These are phyloP conservation scores for Cephonodes hylas DNA, from an alignment of 2,888 invertebrate species.

Conservation along the genomic window DNA sequence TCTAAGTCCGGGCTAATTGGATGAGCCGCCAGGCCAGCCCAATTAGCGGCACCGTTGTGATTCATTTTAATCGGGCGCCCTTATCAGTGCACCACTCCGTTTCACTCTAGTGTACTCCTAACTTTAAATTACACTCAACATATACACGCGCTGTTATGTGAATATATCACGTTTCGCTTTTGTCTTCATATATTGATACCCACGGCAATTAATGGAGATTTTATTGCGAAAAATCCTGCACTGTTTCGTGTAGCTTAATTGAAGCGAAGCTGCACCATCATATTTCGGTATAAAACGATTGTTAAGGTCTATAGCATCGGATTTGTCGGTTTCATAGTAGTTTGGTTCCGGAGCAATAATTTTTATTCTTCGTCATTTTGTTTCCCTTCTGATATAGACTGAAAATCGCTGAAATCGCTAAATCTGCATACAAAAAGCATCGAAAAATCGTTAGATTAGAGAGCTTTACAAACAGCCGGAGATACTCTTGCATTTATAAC, in stretches of 20 bases:
- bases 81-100: constrained; percentile 57
- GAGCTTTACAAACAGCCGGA: no score
- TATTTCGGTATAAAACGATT: background rate
- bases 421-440: no score
- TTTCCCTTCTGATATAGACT: no score
- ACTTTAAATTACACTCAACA: constrained; percentile 16
- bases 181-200: background rate
- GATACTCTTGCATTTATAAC: no score
- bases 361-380: no score
- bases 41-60: constrained; percentile 76
- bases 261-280: background rate
- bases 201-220: background rate
- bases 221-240: background rate
- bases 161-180: constrained; percentile 2
- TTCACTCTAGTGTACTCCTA: constrained; percentile 18
- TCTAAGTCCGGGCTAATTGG: constrained; percentile 80
- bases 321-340: no score
- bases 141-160: background rate
- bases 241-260: background rate
- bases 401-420: no score
- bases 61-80: constrained; percentile 78
- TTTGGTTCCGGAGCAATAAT: no score
- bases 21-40: constrained; percentile 69
- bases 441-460: no score
- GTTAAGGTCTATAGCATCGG: no score